Evolutionary conservation across 2,797 vertebrate species (phyloP), one percentile per base, ranked within the genome.

Genomic region (Urocyon cinereoargenteus): DNA sequence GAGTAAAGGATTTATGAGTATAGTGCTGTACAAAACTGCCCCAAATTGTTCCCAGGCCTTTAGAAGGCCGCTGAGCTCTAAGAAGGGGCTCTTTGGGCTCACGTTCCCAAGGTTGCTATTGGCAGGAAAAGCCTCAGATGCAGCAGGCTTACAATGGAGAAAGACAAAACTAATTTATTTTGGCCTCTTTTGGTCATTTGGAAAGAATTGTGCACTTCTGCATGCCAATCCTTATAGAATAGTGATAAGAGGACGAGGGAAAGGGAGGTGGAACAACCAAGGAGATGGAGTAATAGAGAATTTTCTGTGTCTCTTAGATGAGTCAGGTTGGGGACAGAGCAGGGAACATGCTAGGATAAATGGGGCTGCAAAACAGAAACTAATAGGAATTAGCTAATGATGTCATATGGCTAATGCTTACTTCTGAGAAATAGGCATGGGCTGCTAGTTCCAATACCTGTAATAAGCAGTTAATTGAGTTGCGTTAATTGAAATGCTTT

Each of bases 361-460:
- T 1, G 55, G 95, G 73, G 90, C 94, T 59, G 91, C 86, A 84
- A 92, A 96, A 93, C 85, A 94, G 59, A 95, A 94, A 91, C 96
- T 96, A 93, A 40, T n/a, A 73, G 68, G 59, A 96, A 57, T 96
- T 87, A 66, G 85, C 97, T 97, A 97, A 91, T 83, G 85, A 94
- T 55, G 57, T 87, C 86, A 93, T 34, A 64, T 73, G 88, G 88
- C 94, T 77, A 77, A 51, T 77, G 98, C 96, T 98, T 97, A 98
- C 97, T 97, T 98, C 96, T 96, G 97, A 97, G 96, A 87, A 97
- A 96, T 86, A 95, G 96, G 88, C 93, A 96, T 96, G 97, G 86
- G 96, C 96, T 97, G 97, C 96, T 97, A 97, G 97, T 83, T 97
- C 96, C 95, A 97, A 97, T 22, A 97, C 97, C 97, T 98, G 98